Base-by-base conservation (phyloP, 2,888 invertebrate species). In the Prionchulus punctatus region DNA sequence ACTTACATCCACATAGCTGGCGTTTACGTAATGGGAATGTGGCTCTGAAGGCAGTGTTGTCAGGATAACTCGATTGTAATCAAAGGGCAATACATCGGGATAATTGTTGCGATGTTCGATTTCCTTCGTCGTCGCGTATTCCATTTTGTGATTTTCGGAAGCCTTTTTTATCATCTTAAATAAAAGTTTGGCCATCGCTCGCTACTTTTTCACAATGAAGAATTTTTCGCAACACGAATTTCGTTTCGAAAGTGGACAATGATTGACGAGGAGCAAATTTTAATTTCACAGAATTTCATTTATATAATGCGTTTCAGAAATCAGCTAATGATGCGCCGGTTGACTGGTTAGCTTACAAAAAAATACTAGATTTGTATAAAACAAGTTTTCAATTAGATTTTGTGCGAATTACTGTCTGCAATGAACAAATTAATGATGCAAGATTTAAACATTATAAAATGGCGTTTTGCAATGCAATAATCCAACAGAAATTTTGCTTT, bases 1-100 rank as follows among this genome's bases (percentile, higher is more conserved):
- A 61, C 67, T 60, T 53, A 69, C 69, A 60, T 70, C 67, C 30
- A 70, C 67, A 61, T 67, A 70, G 58, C 66, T 66, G 28, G 70
- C 70, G 58, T 70, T 70, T 55, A 68, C 64, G 58, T 70, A 70
- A 54, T 68, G 65, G 28, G 68, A 66, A 55, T 66, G 63, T 43
- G 65, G 64, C 56, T 67, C 67, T 25, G 61, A 62, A 43, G 60
- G 60, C 47, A 62, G 57, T 49, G 60, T 58, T 1, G 60, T 61
- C 12, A 70, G 58, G 27, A 68, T 61, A 28, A 70, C 69, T n/a
- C 70, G 65, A 57, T 68, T 70, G 60, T 64, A 58, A 57, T 70
- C 70, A 58, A 68, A 70, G 30, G 70, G 70, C 2, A 70, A 58
- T 1, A 68, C 67, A 56, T 69, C 68, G 53, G 66, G 66, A 60